Conservation (phyloP, 2,113 vertebrate species). For the Bagarius yarrelli region DNA sequence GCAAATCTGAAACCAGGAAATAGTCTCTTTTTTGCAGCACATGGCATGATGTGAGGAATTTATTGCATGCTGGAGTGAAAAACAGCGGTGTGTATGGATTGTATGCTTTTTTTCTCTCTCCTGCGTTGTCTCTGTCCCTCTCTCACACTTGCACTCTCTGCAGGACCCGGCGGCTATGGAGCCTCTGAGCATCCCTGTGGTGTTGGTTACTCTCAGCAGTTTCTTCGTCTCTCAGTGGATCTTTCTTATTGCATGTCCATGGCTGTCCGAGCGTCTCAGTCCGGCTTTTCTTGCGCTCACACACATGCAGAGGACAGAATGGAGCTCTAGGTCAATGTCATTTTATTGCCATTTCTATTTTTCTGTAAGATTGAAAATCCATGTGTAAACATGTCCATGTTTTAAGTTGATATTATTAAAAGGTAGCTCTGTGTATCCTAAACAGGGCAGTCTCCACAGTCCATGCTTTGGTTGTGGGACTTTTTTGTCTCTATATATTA, state of each 20-base stretch:
- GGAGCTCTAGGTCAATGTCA: conserved; percentile 80
- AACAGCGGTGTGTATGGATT: neutral
- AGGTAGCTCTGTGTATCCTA: neutral
- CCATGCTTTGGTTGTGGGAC: conserved; percentile 80
- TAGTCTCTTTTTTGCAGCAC: conserved; percentile 23
- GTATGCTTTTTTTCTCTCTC: neutral
- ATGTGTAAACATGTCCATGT: neutral
- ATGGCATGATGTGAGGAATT: conserved; percentile 10
- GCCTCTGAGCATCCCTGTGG: conserved; percentile 60
- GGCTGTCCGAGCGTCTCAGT: conserved; percentile 73
- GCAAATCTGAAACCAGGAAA: conserved; percentile 20
- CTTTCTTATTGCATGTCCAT: conserved; percentile 75
- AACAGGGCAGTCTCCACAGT: conserved; percentile 81
- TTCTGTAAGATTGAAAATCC: neutral
- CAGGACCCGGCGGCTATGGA: conserved; percentile 71
- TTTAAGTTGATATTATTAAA: neutral
- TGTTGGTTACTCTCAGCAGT: conserved; percentile 66
- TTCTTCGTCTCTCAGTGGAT: conserved; percentile 79
- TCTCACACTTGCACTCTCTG: conserved; percentile 13
- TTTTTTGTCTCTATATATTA: conserved; percentile 77
- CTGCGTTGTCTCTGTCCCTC: neutral
- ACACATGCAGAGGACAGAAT: conserved; percentile 79
- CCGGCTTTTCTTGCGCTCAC: conserved; percentile 73
- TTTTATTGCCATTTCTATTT: neutral
- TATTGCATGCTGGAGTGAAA: neutral